phyloP scores from a whole-genome alignment of 2,797 vertebrate genomes.

The Cercopithecus neglectus region DNA sequence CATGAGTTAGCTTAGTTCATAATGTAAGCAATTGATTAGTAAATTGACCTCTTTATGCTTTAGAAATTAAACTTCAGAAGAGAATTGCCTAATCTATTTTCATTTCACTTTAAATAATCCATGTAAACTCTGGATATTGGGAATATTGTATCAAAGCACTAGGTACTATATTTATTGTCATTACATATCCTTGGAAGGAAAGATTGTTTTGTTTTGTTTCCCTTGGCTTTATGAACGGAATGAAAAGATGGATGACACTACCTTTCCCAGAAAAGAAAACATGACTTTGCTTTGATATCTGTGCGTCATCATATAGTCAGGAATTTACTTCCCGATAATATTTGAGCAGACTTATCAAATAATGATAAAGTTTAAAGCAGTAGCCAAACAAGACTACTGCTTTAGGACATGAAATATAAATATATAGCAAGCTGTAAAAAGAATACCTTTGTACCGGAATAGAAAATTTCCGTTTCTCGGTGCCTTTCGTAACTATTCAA shows the following conservation, averaged over 20 bases:
- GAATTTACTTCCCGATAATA: background rate
- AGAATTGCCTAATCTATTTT: background rate
- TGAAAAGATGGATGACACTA: background rate
- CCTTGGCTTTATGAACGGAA: background rate
- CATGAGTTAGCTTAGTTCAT: background rate
- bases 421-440: background rate
- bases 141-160: background rate
- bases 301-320: background rate
- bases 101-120: background rate
- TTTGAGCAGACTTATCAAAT: background rate
- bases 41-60: background rate
- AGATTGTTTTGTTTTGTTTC: background rate
- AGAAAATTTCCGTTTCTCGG: background rate
- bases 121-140: background rate
- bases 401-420: background rate
- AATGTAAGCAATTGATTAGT: background rate
- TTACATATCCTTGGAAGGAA: background rate
- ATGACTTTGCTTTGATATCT: background rate
- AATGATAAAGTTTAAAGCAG: background rate
- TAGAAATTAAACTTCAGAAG: conserved; percentile 4
- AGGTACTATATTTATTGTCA: background rate
- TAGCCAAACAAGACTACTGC: background rate
- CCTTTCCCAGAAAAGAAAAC: background rate
- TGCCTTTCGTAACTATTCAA: background rate
- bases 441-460: background rate